phyloP scores from a whole-genome alignment of 2,888 invertebrate species.

The Philhelius pedissequus region DNA sequence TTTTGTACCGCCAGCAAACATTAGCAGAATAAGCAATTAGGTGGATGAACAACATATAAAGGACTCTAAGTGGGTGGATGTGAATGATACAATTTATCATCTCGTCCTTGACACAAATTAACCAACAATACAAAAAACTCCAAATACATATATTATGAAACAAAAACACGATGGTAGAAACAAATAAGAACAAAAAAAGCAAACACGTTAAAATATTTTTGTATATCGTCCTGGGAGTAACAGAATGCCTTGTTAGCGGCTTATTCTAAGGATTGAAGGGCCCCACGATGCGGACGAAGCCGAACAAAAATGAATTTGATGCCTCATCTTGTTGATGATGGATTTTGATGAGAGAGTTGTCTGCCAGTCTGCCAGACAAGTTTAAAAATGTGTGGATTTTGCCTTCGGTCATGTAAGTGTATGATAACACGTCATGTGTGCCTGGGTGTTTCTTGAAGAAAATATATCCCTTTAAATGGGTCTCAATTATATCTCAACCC shows the following conservation, averaged over 20 bases:
- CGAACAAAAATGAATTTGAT: background rate
- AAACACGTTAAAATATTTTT: background rate
- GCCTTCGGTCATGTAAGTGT: background rate
- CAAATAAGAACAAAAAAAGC: background rate
- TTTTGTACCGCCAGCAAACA: background rate
- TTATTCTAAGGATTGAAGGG: background rate
- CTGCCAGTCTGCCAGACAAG: background rate
- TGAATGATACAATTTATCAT: slow-evolving; percentile 56
- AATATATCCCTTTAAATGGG: too few relatives aligned
- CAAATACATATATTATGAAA: background rate
- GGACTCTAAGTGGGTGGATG: slow-evolving; percentile 34
- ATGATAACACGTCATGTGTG: too few relatives aligned
- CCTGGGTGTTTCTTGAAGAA: too few relatives aligned
- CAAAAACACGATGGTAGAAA: slow-evolving; percentile 39
- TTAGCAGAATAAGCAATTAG: slow-evolving; percentile 25
- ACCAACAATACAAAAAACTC: slow-evolving; percentile 53
- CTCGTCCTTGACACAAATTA: slow-evolving; percentile 68
- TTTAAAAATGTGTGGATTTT: background rate
- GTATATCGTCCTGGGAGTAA: background rate
- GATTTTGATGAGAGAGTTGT: background rate
- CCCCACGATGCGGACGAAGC: background rate
- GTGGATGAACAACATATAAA: background rate
- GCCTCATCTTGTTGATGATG: background rate
- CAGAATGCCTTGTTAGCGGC: background rate
- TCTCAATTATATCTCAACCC: too few relatives aligned